Evolutionary conservation across 2,797 vertebrate species (phyloP).

Genomic region (Cyclopterus lumpus): DNA sequence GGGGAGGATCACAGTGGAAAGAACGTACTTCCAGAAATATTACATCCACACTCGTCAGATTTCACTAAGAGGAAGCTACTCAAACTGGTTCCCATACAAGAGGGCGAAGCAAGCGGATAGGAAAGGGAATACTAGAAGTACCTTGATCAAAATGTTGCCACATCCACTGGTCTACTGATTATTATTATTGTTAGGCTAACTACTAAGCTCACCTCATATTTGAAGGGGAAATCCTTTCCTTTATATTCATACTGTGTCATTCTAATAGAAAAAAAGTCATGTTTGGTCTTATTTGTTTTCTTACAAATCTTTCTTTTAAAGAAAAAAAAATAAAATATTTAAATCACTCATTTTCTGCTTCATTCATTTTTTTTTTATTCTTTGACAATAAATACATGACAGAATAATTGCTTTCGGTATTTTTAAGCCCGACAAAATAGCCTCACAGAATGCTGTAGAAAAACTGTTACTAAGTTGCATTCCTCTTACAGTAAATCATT

Average conservation of each 20-base stretch:
- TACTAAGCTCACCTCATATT: constrained; percentile 79
- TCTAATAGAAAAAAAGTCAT: constrained; percentile 67
- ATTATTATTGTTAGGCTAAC: constrained; percentile 69
- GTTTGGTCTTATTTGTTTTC: constrained; percentile 82
- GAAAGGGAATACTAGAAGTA: constrained; percentile 67
- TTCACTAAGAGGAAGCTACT: constrained; percentile 61
- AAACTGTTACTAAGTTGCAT: not conserved
- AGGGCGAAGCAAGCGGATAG: constrained; percentile 35
- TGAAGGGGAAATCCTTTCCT: constrained; percentile 62
- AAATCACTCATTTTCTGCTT: constrained; percentile 65
- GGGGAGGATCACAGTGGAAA: constrained; percentile 62
- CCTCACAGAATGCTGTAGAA: not conserved
- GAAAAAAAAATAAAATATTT: constrained; percentile 82
- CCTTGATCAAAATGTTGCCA: constrained; percentile 64
- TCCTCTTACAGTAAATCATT: not conserved
- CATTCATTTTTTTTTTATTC: constrained; percentile 31
- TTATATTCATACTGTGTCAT: constrained; percentile 71
- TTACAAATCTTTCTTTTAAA: constrained; percentile 82
- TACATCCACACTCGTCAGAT: constrained; percentile 59
- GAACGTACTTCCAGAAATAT: constrained; percentile 77
- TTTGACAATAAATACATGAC: not conserved
- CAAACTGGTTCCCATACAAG: constrained; percentile 21
- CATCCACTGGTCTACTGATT: constrained; percentile 78
- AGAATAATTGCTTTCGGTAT: not conserved
- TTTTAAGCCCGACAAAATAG: not conserved